Evolutionary conservation across 2,888 invertebrate species (phyloP), one percentile per base, ranked within the genome.

Genomic region (Meloe dianella): DNA sequence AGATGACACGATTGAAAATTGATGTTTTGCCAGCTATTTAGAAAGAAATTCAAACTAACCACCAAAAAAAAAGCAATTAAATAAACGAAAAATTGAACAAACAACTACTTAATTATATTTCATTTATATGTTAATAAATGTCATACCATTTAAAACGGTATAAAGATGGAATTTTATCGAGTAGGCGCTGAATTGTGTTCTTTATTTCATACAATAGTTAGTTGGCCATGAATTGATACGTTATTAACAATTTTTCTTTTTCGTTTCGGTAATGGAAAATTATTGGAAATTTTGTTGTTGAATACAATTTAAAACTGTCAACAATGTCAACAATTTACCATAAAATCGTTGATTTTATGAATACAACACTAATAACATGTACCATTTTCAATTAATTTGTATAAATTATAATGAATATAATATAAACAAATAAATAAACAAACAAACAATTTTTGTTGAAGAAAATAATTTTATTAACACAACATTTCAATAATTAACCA

Each of bases 1-100:
- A 68, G 47, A 47, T 71, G 76, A 79, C 79, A 79, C 71, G 71
- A 69, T 73, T 70, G 78, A 79, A 77, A 81, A 80, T 78, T 79
- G 79, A 79, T 81, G 80, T 80, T 81, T 81, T 78, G 79, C 77
- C 81, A 80, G 80, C 77, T 80, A 75, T 77, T 76, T 73, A 66
- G 61, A 64, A 65, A 20, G n/a, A n/a, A 29, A 57, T 7, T 9
- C 17, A 9, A 57, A 24, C 8, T 22, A 27, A 57, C 17, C 9
- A 35, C 7, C 1, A 35, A 35, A 35, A 35, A 35, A 35, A 35
- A 14, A 35, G 1, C 35, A 35, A 60, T 22, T 57, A 51, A 12
- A 63, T 56, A 24, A 56, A 47, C 9, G 0, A 20, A 9, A 47
- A 20, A 20, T 20, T 65, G 61, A 68, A 69, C 22, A 57, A 60